Evolutionary conservation across 2,113 vertebrate species (phyloP).

Genomic region (Xenopus laevis): DNA sequence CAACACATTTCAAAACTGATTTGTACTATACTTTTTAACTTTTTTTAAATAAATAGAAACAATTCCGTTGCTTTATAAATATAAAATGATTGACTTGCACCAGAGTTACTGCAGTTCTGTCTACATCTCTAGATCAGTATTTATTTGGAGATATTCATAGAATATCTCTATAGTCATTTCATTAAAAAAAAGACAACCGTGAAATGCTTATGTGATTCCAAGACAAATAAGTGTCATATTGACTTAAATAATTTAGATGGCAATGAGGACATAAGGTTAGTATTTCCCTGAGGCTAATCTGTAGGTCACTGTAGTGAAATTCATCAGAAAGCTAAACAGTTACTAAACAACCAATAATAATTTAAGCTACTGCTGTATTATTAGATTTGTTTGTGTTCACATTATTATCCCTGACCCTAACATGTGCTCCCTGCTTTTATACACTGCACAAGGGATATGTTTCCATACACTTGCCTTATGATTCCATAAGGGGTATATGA

Average conservation of each 20-base stretch:
- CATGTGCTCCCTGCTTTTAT: slow-evolving; percentile 1
- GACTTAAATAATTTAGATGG: slow-evolving; percentile 37
- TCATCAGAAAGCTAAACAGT: slow-evolving; percentile 37
- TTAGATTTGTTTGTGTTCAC: slow-evolving; percentile 26
- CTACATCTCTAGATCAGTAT: too few relatives aligned
- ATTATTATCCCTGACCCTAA: slow-evolving; percentile 16
- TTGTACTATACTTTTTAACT: too few relatives aligned
- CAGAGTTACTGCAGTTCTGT: too few relatives aligned
- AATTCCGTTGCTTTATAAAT: too few relatives aligned
- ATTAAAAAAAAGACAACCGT: neutral
- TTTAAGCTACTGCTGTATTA: slow-evolving; percentile 19
- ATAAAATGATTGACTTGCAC: too few relatives aligned
- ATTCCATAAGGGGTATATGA: too few relatives aligned
- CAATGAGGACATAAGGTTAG: slow-evolving; percentile 42
- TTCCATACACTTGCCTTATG: too few relatives aligned
- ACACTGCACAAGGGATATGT: neutral
- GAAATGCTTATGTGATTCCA: too few relatives aligned
- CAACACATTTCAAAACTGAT: too few relatives aligned
- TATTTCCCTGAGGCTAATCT: slow-evolving; percentile 25
- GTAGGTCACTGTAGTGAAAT: slow-evolving; percentile 35
- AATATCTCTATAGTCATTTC: too few relatives aligned
- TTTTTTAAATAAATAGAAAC: too few relatives aligned
- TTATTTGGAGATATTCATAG: neutral
- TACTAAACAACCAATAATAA: slow-evolving; percentile 33
- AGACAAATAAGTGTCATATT: neutral